A percentile compares a stretch with the other conserved stretches of the same genome.
These are phyloP conservation scores for Limnephilus lunatus DNA, from an alignment of 2,888 invertebrate genomes.

Conservation along the genomic window DNA sequence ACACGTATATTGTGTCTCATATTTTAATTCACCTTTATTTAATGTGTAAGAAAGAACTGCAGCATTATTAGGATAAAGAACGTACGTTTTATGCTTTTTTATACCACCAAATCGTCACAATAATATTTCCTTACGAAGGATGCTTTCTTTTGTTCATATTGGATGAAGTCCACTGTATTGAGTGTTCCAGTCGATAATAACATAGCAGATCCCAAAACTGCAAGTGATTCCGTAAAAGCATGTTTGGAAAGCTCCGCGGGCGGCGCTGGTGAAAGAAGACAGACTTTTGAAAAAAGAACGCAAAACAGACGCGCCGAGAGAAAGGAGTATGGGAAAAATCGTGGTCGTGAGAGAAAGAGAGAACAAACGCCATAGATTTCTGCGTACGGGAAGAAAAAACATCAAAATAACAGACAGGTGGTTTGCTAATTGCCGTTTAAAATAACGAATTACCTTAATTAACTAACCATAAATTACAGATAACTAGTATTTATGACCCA, in stretches of 20 bases:
- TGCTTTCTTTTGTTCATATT: neutral
- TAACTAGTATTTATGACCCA: neutral
- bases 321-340: constrained; percentile 38
- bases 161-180: neutral
- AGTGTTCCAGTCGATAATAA: neutral
- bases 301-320: constrained; percentile 32
- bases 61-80: too few species aligned
- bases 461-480: neutral
- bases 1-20: too few species aligned
- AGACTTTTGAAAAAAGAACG: constrained; percentile 18
- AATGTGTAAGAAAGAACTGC: too few species aligned
- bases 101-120: too few species aligned
- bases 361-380: neutral
- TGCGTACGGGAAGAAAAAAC: neutral
- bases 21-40: too few species aligned
- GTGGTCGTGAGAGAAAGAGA: constrained; percentile 13
- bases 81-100: too few species aligned
- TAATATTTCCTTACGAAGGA: too few species aligned
- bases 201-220: neutral
- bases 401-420: neutral
- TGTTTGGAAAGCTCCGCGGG: constrained; percentile 23
- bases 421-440: neutral
- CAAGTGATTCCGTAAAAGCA: neutral
- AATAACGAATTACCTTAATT: neutral
- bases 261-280: neutral